These are phyloP conservation scores for Nyctibius grandis DNA, from an alignment of 2,797 vertebrate genomes.

Conservation along the genomic window DNA sequence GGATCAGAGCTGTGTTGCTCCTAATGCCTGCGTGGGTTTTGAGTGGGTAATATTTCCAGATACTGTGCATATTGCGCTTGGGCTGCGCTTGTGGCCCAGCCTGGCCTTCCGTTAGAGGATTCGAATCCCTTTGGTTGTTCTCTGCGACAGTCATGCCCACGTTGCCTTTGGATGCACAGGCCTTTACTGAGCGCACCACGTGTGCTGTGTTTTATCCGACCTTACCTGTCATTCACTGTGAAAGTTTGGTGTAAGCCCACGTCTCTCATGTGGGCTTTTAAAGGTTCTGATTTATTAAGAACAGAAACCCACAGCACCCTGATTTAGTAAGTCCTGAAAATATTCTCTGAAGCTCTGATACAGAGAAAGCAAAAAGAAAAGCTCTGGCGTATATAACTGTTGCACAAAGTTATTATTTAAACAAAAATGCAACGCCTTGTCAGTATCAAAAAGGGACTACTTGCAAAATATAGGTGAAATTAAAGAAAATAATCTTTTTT, in stretches of 20 bases:
- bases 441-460: not conserved
- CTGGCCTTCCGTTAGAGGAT: not conserved
- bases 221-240: not conserved
- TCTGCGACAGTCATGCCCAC: not conserved
- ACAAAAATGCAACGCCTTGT: not conserved
- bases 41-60: not conserved
- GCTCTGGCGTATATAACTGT: not conserved
- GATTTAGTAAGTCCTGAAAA: not conserved
- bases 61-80: not conserved
- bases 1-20: not conserved
- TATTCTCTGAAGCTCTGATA: not conserved
- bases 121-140: not conserved
- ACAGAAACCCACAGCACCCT: not conserved
- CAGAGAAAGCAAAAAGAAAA: not conserved
- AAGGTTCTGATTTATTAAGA: not conserved
- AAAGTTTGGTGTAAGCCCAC: not conserved
- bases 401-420: not conserved
- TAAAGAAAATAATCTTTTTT: not conserved
- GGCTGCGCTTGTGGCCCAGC: not conserved
- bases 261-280: not conserved
- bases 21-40: not conserved
- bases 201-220: not conserved
- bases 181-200: rapidly evolving
- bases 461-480: not conserved
- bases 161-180: not conserved